These are phyloP conservation scores for Dryas iulia DNA, from an alignment of 1,140 invertebrate species.

Conservation along the genomic window DNA sequence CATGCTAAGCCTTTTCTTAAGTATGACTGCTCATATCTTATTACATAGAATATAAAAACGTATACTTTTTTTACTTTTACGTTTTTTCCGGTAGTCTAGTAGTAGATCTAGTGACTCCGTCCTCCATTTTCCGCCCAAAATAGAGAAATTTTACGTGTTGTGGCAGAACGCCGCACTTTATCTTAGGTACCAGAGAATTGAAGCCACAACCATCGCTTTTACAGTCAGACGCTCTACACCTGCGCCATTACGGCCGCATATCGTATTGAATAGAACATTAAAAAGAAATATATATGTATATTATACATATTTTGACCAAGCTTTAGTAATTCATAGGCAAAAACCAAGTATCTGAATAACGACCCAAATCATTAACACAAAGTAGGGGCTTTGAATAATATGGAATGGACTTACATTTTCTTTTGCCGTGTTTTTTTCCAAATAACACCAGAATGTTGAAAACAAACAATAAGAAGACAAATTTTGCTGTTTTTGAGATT, in stretches of 20 bases:
- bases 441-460: neutral
- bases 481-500: no score
- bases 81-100: no score
- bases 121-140: no score
- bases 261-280: neutral
- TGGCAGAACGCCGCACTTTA: no score
- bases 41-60: neutral
- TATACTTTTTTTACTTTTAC: no score
- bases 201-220: no score
- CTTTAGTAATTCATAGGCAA: neutral
- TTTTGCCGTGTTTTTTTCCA: neutral
- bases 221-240: no score
- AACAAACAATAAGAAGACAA: neutral
- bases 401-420: neutral
- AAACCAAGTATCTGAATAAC: neutral
- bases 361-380: conserved; percentile 5
- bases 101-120: no score
- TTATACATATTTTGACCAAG: neutral
- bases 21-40: neutral
- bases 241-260: neutral
- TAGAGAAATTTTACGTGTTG: no score
- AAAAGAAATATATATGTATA: neutral
- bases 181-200: no score
- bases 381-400: neutral
- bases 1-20: conserved; percentile 18